Base-by-base conservation (phyloP, 2,888 invertebrate species). In the Geophilus truncorum region DNA sequence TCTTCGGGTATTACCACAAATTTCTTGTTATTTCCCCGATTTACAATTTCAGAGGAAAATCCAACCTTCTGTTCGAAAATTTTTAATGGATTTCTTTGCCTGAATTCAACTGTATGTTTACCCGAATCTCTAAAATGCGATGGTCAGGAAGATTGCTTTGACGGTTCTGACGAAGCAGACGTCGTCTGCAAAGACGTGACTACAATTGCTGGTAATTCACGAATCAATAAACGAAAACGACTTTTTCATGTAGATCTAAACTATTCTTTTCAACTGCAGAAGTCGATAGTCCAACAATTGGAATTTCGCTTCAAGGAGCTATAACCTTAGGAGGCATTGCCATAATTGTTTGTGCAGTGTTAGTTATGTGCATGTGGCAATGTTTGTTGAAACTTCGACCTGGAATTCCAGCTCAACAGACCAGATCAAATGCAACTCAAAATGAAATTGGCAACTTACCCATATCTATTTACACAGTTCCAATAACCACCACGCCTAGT, bases 291-390 rank as follows among this genome's bases (percentile, higher is more conserved):
- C 21, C 23, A 10, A 23, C 57, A 21, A 23, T 62, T 62, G 57
- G 57, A 23, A 12, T 62, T 62, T 62, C 57, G 1, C 57, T 62
- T 21, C 57, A 62, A 62, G 57, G 57, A 23, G 21, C 57, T 18
- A 62, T 62, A 62, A 62, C 57, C 10, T 23, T 62, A 18, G 57
- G 57, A 23, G 57, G 57, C n/a, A 62, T 62, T 23, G 57, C 57
- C 6, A 23, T 62, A 62, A 62, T 62, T 62, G 57, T 62, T 62
- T 62, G 57, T 62, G 57, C 57, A n/a, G 57, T 62, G 57, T 62
- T 62, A 23, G 57, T 62, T 5, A 62, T 62, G 57, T 62, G 57
- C 21, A 23, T 62, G 57, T 62, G 57, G 57, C 57, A 62, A 62
- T 62, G 57, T 23, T 18, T 62, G 23, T 18, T 62, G 2, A 62